A percentile compares a stretch with the other conserved stretches of the same genome.
phyloP scores from a whole-genome alignment of 1,140 invertebrate species.

The Mactra quadrangularis region DNA sequence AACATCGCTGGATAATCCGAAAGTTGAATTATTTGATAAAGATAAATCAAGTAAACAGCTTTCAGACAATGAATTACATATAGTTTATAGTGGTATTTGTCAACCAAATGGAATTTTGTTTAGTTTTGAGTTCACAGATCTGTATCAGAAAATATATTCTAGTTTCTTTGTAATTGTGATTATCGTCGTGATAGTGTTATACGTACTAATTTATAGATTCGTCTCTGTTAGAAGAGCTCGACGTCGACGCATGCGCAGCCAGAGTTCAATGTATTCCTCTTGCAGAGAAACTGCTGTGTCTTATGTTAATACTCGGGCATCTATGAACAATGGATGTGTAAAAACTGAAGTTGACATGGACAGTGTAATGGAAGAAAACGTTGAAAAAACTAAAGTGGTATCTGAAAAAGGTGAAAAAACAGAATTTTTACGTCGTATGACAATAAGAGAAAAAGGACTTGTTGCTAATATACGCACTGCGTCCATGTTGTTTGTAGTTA shows the following conservation, averaged over 20 bases:
- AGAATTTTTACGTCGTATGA: slow-evolving; percentile 34
- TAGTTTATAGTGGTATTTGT: slow-evolving; percentile 70
- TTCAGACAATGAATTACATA: background rate
- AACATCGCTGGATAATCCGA: background rate
- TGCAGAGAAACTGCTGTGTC: slow-evolving; percentile 49
- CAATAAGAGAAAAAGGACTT: slow-evolving; percentile 64
- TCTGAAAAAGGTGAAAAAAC: slow-evolving; percentile 10
- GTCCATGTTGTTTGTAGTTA: slow-evolving; percentile 80
- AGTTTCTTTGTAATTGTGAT: slow-evolving; percentile 74
- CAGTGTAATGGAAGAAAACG: slow-evolving; percentile 3
- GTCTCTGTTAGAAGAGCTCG: slow-evolving; percentile 68
- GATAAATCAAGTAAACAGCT: background rate
- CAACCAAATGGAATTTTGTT: slow-evolving; percentile 70
- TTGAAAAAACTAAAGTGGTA: slow-evolving; percentile 53
- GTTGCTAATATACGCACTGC: slow-evolving; percentile 78
- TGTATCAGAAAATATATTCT: slow-evolving; percentile 75
- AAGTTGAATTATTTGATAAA: background rate
- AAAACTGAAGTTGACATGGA: slow-evolving; percentile 50
- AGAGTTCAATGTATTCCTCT: slow-evolving; percentile 52
- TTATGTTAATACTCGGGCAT: slow-evolving; percentile 63
- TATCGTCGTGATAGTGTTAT: slow-evolving; percentile 73
- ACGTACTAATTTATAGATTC: slow-evolving; percentile 74
- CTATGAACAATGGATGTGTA: slow-evolving; percentile 54
- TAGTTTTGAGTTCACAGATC: slow-evolving; percentile 67
- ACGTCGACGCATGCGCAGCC: slow-evolving; percentile 61